Base-by-base conservation (phyloP, 1,140 invertebrate genomes). In the Metopolophium dirhodum region DNA sequence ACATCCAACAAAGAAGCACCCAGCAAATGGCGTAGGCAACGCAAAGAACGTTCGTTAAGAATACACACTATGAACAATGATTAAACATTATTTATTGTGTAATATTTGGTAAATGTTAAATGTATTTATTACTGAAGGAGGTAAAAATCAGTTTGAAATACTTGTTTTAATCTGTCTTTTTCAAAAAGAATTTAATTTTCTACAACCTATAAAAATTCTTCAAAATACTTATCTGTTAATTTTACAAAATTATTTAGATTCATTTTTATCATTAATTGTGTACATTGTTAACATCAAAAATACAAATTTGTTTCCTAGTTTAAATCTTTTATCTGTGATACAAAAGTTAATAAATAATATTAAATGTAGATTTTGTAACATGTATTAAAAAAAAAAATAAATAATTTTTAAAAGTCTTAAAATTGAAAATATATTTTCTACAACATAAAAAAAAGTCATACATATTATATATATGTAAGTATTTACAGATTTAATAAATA, bases 401-500 rank as follows among this genome's bases (percentile, higher is more conserved):
- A 57, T 54, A 51, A 49, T 54, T 83, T 83, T 93, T 57, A 51
- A 77, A 57, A 22, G 26, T 54, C 49, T 93, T 45, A 83, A 85
- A 85, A 41, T 22, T 20, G 37, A 85, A 93, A 86, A 45, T 57
- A 85, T 92, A 86, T 93, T 85, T 93, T 93, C 26, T 92, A 92
- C 68, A 91, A 91, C 49, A 82, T 68, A 92, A 83, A 83, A 85
- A 91, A 92, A 91, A 91, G 18, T 35, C n/a, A 82, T 77, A 91
- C 49, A n/a, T 91, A 82, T 57, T 26, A 57, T 41, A 37, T 45
- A 14, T 85, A 45, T 68, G 37, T 91, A 91, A 57, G 26, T 91
- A 91, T 91, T 93, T 93, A 93, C 77, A 93, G 41, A 93, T 51
- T 51, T 82, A 83, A 68, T 91, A 91, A 35, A 54, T 93, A 83